phyloP scores from a whole-genome alignment of 1,140 invertebrate genomes.

The Zaprionus capensis region DNA sequence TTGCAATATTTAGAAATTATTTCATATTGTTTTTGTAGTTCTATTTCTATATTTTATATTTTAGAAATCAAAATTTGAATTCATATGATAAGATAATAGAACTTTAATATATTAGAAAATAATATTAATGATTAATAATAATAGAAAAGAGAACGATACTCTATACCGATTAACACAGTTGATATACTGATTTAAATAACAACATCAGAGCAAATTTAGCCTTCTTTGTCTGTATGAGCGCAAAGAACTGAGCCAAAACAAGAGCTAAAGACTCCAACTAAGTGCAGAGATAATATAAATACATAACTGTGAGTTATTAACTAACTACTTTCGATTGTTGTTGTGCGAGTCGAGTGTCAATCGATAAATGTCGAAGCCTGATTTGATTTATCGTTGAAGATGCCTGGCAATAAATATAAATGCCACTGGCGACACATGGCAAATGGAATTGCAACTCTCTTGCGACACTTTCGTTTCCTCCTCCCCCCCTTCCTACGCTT shows the following conservation, averaged over 20 bases:
- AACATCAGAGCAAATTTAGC: neutral
- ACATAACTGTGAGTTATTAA: neutral
- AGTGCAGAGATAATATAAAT: neutral
- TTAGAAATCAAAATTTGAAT: no score
- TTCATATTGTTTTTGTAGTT: no score
- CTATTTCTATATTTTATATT: no score
- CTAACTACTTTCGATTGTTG: neutral
- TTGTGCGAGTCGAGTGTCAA: neutral
- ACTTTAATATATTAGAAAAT: no score
- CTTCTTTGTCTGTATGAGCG: neutral
- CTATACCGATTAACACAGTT: rapidly evolving
- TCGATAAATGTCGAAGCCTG: neutral
- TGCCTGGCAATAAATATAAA: slow-evolving; percentile 14
- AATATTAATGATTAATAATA: no score
- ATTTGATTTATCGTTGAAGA: neutral
- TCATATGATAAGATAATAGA: no score
- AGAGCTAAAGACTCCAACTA: neutral
- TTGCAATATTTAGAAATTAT: no score
- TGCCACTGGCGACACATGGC: slow-evolving; percentile 12
- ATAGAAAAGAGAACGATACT: no score
- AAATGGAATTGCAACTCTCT: slow-evolving; percentile 8
- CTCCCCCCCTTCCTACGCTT: neutral
- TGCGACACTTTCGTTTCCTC: slow-evolving; percentile 12
- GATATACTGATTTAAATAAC: no score
- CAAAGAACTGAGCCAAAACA: neutral